Conservation (phyloP, 2,888 invertebrate species). For the Diadromus collaris region DNA sequence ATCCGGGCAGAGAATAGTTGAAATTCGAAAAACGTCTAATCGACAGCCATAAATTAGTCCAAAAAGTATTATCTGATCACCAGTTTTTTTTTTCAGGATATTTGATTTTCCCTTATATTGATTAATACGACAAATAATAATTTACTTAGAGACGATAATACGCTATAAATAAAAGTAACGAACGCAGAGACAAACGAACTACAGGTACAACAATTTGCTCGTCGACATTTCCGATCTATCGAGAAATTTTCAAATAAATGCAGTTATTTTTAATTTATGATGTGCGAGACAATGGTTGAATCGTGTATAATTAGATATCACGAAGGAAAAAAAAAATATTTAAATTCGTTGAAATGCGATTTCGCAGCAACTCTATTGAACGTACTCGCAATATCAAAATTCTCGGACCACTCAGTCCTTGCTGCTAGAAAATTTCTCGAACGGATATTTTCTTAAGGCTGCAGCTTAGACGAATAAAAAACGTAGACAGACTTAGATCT, state of each 20-base stretch:
- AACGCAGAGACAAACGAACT: background rate
- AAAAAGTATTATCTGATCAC: background rate
- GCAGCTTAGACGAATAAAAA: background rate
- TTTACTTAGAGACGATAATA: background rate
- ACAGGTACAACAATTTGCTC: background rate
- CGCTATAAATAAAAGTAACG: background rate
- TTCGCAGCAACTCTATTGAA: background rate
- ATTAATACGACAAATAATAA: background rate
- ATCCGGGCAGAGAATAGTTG: background rate
- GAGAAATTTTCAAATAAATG: background rate
- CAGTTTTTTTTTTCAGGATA: background rate
- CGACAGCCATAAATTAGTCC: too few relatives aligned
- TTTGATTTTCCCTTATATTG: background rate
- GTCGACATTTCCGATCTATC: background rate
- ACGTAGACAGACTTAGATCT: background rate
- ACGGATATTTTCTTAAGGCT: background rate
- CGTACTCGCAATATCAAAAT: background rate
- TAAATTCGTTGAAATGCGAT: background rate
- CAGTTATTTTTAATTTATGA: background rate
- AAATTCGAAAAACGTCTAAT: background rate
- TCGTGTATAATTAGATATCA: slow-evolving; percentile 5
- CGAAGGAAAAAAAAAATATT: background rate
- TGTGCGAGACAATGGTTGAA: background rate
- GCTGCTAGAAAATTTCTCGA: background rate
- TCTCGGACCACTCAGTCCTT: background rate